Percentiles rank a stretch among this genome's conserved stretches.
Conservation (phyloP, 2,797 vertebrate genomes). For the Pseudochirops corinnae region DNA sequence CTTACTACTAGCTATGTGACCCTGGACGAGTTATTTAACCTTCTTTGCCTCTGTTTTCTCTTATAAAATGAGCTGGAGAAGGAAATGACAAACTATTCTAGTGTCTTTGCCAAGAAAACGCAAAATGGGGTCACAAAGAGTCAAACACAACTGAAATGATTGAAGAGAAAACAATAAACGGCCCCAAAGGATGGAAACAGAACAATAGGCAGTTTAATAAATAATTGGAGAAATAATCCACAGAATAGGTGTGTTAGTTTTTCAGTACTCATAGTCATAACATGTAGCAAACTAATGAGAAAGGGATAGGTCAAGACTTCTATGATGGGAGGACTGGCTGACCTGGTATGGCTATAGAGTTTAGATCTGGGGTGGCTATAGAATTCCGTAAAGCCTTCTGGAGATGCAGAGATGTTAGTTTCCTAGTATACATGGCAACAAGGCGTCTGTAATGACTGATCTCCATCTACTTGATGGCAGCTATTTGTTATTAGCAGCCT, state of each 20-base stretch:
- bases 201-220: background rate
- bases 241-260: background rate
- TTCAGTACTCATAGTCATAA: background rate
- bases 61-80: background rate
- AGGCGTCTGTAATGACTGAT: background rate
- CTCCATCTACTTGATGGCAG: background rate
- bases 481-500: background rate
- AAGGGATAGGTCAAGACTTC: background rate
- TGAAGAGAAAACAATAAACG: background rate
- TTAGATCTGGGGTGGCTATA: background rate
- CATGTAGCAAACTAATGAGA: background rate
- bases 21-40: background rate
- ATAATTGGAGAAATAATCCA: background rate
- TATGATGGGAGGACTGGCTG: background rate
- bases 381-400: background rate
- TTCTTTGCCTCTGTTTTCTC: background rate
- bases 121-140: background rate
- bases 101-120: background rate
- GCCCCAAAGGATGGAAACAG: background rate
- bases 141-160: background rate
- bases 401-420: background rate
- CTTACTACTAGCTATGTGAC: background rate
- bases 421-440: background rate
- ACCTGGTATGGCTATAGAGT: background rate
- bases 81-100: background rate